Conservation (phyloP, 2,113 vertebrate genomes). For the Embiotoca jacksoni region DNA sequence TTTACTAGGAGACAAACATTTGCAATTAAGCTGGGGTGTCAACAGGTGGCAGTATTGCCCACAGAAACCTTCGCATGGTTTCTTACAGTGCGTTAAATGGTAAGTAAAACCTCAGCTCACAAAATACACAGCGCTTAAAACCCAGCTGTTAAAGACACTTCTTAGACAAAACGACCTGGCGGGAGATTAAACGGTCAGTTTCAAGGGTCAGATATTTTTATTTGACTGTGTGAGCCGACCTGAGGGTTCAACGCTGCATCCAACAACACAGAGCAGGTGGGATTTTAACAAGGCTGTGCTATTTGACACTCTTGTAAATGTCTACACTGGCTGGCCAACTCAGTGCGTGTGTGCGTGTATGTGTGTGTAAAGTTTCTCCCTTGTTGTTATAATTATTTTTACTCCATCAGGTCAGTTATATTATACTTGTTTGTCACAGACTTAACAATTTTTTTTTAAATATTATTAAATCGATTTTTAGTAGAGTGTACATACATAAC, state of each 20-base stretch:
- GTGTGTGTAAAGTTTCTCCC: background rate
- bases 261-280: background rate
- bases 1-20: background rate
- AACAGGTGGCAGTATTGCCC: constrained; percentile 47
- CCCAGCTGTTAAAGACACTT: background rate
- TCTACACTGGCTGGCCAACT: background rate
- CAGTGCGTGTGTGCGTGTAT: background rate
- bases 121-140: background rate
- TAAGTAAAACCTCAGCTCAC: no score
- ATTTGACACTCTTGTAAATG: background rate
- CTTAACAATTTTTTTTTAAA: background rate
- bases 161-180: background rate
- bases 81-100: no score
- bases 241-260: background rate
- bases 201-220: background rate
- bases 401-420: no score
- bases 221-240: background rate
- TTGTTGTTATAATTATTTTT: background rate
- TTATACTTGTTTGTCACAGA: no score
- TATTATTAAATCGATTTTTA: no score
- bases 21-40: background rate
- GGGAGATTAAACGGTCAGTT: background rate
- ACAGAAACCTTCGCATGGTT: constrained; percentile 14
- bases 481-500: no score
- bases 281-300: constrained; percentile 9